Conservation (phyloP, 2,113 vertebrate genomes). For the Forbesichthys agassizii region DNA sequence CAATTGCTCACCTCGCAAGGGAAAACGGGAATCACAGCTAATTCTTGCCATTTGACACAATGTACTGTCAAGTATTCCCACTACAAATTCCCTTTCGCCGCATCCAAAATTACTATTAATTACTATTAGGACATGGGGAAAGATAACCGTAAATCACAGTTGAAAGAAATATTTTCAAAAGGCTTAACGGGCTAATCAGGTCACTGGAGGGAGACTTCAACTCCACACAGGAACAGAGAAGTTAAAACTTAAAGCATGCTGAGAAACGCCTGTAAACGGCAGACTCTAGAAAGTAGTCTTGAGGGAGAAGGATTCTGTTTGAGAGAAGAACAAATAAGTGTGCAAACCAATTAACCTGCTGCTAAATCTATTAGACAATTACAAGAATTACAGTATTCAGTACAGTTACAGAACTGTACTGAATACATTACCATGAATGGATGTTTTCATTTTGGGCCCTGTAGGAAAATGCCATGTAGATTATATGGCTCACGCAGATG, state of each 20-base stretch:
- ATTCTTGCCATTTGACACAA: constrained; percentile 8
- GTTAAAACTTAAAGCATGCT: constrained; percentile 23
- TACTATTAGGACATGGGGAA: background rate
- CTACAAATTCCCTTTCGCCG: constrained; percentile 6
- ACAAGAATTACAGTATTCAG: too few species aligned
- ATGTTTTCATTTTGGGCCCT: background rate
- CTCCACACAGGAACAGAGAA: constrained; percentile 25
- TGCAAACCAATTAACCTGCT: constrained; percentile 55
- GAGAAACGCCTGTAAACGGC: constrained; percentile 25
- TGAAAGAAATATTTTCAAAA: too few species aligned
- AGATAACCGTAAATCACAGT: constrained; percentile 5
- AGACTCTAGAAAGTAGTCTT: constrained; percentile 28
- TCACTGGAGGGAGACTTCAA: constrained; percentile 34
- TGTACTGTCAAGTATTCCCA: background rate
- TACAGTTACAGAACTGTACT: constrained; percentile 3
- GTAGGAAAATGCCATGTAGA: background rate
- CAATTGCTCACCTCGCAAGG: background rate
- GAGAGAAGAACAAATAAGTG: constrained; percentile 45
- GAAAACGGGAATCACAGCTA: background rate
- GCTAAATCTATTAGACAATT: constrained; percentile 39
- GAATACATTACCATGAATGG: constrained; percentile 14
- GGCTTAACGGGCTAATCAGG: constrained; percentile 26
- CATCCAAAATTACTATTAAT: constrained; percentile 24
- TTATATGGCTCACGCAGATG: background rate
- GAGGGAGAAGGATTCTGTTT: constrained; percentile 16